phyloP scores from a whole-genome alignment of 2,888 invertebrate species.

The Timema podura region DNA sequence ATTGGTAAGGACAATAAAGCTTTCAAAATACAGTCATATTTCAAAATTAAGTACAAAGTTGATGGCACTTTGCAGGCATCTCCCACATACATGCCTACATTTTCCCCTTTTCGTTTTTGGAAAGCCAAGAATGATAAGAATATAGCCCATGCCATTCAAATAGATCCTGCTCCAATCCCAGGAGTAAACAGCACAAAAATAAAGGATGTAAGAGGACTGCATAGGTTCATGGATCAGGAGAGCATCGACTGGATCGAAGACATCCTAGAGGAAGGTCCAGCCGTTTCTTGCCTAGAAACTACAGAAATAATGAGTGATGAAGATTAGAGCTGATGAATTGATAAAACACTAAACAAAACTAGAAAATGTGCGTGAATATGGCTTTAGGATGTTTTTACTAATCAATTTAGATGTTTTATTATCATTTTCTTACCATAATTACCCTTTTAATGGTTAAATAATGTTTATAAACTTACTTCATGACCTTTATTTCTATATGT shows the following conservation, averaged over 20 bases:
- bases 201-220: neutral
- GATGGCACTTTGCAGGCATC: constrained; percentile 5
- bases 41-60: neutral
- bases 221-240: neutral
- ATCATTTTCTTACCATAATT: neutral
- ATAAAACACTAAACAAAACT: neutral
- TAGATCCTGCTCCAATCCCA: constrained; percentile 6
- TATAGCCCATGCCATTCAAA: neutral
- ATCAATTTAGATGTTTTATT: neutral
- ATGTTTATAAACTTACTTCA: neutral
- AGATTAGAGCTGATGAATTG: neutral
- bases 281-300: constrained; percentile 1
- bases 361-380: neutral
- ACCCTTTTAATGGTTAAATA: neutral
- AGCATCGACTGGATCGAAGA: neutral
- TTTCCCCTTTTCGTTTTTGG: neutral
- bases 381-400: neutral
- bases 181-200: neutral
- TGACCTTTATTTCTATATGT: neutral
- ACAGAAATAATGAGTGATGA: neutral
- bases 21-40: constrained; percentile 14
- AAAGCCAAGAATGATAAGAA: neutral
- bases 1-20: too few species aligned
- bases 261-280: neutral
- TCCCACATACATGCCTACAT: too few species aligned